These are phyloP conservation scores for Neotragus pygmaeus DNA, from an alignment of 2,113 vertebrate species.

Conservation along the genomic window DNA sequence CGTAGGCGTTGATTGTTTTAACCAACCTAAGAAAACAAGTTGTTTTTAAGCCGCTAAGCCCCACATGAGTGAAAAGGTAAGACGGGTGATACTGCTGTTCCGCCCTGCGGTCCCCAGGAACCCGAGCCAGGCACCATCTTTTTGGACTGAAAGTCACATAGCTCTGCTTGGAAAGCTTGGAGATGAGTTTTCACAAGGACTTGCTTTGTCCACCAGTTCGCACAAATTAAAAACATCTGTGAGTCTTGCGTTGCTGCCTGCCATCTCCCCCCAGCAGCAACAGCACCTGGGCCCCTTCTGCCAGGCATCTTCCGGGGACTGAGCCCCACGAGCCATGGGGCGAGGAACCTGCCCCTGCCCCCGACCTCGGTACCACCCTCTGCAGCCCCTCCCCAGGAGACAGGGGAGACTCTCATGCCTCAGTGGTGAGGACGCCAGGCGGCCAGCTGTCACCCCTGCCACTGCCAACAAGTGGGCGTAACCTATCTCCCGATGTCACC, in stretches of 20 bases:
- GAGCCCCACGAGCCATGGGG: not conserved
- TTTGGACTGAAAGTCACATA: not conserved
- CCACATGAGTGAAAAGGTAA: not conserved
- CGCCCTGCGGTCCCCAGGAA: not conserved
- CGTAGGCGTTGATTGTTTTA: no score
- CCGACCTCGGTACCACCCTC: not conserved
- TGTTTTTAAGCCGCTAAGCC: not conserved
- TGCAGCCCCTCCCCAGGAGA: not conserved
- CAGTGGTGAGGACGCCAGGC: not conserved
- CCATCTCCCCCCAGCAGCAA: not conserved
- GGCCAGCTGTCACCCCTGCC: not conserved
- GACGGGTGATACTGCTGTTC: not conserved
- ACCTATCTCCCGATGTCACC: not conserved
- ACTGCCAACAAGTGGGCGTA: not conserved
- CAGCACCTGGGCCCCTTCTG: not conserved
- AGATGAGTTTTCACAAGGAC: not conserved
- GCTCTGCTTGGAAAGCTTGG: not conserved
- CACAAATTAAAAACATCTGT: not conserved
- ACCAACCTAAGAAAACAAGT: not conserved
- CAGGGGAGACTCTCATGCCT: not conserved
- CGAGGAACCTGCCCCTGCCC: not conserved
- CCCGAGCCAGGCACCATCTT: not conserved
- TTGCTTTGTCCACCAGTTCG: not conserved
- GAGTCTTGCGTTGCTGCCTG: not conserved
- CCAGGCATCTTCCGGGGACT: not conserved